These are phyloP conservation scores for Acleris cristana DNA, from an alignment of 2,888 invertebrate species.

Conservation along the genomic window DNA sequence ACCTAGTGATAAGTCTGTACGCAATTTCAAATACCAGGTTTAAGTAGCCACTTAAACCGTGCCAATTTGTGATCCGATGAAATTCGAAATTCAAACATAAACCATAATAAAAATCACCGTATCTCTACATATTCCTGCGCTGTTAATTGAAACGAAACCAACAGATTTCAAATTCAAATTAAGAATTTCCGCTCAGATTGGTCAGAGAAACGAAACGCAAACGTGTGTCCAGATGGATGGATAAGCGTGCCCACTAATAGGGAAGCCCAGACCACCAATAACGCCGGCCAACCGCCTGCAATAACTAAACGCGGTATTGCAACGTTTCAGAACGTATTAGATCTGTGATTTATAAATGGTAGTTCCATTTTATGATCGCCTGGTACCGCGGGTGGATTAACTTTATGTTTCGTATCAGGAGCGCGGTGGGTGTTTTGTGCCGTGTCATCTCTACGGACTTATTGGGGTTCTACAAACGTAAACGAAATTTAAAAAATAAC, in stretches of 20 bases:
- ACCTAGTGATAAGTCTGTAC: background rate
- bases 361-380: slow-evolving; percentile 54
- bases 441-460: background rate
- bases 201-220: slow-evolving; percentile 28
- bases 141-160: slow-evolving; percentile 30
- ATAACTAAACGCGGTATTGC: slow-evolving; percentile 42
- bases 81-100: no score
- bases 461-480: background rate
- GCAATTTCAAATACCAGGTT: no score
- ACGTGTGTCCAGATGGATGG: slow-evolving; percentile 45
- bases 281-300: slow-evolving; percentile 35
- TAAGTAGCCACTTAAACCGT: no score
- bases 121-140: background rate
- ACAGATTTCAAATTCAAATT: slow-evolving; percentile 29
- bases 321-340: slow-evolving; percentile 48
- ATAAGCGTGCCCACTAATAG: slow-evolving; percentile 50
- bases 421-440: slow-evolving; percentile 7
- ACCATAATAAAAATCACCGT: background rate
- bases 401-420: slow-evolving; percentile 16
- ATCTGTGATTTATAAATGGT: slow-evolving; percentile 61
- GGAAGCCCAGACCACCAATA: slow-evolving; percentile 50
- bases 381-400: slow-evolving; percentile 33
- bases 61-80: no score
- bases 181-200: slow-evolving; percentile 23
- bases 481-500: slow-evolving; percentile 10